Conservation (phyloP, 1,140 invertebrate genomes). For the Euura lappo region DNA sequence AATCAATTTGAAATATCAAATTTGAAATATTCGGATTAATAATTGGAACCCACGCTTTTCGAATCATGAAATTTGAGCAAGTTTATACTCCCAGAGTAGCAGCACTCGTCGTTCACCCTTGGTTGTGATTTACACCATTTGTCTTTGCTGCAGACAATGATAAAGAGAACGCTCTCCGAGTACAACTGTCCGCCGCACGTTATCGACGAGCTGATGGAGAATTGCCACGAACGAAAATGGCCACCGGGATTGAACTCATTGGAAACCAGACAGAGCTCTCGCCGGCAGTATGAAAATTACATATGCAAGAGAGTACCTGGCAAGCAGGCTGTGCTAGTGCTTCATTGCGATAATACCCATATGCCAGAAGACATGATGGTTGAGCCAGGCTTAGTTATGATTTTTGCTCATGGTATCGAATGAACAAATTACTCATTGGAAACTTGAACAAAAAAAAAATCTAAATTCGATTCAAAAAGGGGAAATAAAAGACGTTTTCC, state of each 20-base stretch:
- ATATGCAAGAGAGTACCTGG: conserved; percentile 92
- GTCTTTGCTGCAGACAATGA: conserved; percentile 74
- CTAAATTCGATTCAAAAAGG: no score
- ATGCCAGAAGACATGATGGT: conserved; percentile 96
- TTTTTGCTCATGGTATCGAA: conserved; percentile 97
- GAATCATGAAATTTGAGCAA: no score
- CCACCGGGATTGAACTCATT: conserved; percentile 89
- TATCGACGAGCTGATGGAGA: conserved; percentile 94
- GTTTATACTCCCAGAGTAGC: no score
- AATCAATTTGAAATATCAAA: conserved; percentile 18
- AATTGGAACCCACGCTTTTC: no score
- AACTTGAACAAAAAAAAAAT: not conserved
- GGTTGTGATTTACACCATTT: not conserved
- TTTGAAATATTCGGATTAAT: no score
- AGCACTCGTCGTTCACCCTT: not conserved
- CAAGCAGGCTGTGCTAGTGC: conserved; percentile 93
- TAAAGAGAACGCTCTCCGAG: conserved; percentile 89
- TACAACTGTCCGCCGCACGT: conserved; percentile 92
- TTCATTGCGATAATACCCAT: conserved; percentile 93
- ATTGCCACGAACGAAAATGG: conserved; percentile 95
- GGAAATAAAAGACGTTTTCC: no score
- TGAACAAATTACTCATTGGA: conserved; percentile 49
- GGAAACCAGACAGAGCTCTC: conserved; percentile 91
- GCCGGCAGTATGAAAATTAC: conserved; percentile 92
- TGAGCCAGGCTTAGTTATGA: conserved; percentile 97